Evolutionary conservation across 2,113 vertebrate genomes (phyloP).

Genomic region (Oreochromis niloticus): DNA sequence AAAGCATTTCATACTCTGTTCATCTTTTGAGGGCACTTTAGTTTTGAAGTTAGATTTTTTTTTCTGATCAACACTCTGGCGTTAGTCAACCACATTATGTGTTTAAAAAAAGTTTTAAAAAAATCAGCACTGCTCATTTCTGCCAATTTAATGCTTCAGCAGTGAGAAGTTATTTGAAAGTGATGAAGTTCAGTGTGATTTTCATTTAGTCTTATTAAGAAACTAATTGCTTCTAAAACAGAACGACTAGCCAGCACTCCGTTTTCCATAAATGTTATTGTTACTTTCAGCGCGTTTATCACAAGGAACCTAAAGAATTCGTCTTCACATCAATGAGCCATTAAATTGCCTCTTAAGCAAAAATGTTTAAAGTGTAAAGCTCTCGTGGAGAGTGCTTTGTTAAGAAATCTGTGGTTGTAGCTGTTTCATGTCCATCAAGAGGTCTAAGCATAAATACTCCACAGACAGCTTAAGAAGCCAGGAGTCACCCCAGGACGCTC

Average conservation of each 20-base stretch:
- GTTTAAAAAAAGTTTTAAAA: not conserved
- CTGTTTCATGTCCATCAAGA: not conserved
- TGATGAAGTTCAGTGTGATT: not conserved
- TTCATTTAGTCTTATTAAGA: not conserved
- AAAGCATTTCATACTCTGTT: not conserved
- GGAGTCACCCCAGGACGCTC: not conserved
- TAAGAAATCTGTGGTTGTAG: not conserved
- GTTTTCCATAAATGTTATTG: slow-evolving; percentile 43
- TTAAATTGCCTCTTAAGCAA: slow-evolving; percentile 67
- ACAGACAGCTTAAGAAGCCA: not conserved
- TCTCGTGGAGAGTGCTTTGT: not conserved
- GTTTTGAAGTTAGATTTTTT: not conserved
- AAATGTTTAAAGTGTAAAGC: slow-evolving; percentile 26
- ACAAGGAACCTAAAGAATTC: slow-evolving; percentile 45
- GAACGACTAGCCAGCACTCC: not conserved
- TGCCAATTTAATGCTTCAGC: slow-evolving; percentile 35
- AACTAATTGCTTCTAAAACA: slow-evolving; percentile 32
- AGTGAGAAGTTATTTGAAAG: not conserved
- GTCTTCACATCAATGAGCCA: slow-evolving; percentile 65
- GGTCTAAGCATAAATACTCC: not conserved
- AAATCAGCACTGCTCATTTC: not conserved
- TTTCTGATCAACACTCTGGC: not conserved
- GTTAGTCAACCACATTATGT: not conserved
- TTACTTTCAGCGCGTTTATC: slow-evolving; percentile 56
- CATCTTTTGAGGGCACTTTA: not conserved